Evolutionary conservation across 92 coral and sea anemone genomes (phyloP).

Genomic region (Blastomussa wellsi): DNA sequence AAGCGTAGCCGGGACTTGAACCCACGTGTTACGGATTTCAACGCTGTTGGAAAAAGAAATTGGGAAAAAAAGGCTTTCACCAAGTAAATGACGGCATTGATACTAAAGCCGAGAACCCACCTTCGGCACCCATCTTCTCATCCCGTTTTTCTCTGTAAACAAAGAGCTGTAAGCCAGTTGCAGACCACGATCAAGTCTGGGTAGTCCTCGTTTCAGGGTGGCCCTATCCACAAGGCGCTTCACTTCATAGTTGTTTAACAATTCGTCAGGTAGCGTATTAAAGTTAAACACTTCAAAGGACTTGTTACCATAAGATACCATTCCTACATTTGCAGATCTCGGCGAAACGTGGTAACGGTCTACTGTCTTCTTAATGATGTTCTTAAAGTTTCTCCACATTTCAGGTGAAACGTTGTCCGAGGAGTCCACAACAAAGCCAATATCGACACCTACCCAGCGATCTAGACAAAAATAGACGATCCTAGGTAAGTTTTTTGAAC

Average conservation of each 20-base stretch:
- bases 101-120: constrained; percentile 25
- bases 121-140: constrained; percentile 70
- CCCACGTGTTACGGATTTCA: no score
- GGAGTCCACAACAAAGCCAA: constrained; percentile 68
- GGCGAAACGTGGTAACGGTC: constrained; percentile 70
- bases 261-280: constrained; percentile 69
- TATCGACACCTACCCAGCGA: constrained; percentile 66
- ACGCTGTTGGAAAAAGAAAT: no score
- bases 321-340: constrained; percentile 64
- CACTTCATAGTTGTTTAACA: constrained; percentile 54
- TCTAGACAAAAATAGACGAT: constrained; percentile 17
- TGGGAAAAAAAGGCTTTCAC: no score
- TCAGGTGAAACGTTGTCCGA: constrained; percentile 58
- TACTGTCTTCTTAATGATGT: constrained; percentile 63
- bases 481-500: not conserved
- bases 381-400: constrained; percentile 49
- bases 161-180: constrained; percentile 54
- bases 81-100: not conserved
- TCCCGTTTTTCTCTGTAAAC: constrained; percentile 70
- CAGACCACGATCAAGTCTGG: constrained; percentile 63
- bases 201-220: constrained; percentile 51
- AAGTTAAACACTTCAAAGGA: constrained; percentile 61
- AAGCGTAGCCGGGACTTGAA: no score
- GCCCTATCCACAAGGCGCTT: constrained; percentile 51
- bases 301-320: constrained; percentile 63